Conservation (phyloP, 2,797 vertebrate species). For the Typhlichthys subterraneus region DNA sequence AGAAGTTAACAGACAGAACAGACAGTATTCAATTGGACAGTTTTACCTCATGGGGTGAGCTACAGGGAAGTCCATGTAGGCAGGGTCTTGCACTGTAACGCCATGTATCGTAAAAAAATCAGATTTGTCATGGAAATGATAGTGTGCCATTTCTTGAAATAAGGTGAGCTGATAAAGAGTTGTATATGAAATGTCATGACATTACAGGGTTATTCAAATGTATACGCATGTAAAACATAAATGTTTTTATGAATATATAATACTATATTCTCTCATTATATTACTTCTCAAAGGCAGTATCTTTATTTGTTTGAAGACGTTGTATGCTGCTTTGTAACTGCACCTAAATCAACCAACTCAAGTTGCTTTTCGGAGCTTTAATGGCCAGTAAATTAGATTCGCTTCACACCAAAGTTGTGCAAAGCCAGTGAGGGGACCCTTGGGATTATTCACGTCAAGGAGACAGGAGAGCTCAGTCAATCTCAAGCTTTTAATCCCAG, state of each 20-base stretch:
- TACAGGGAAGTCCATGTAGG: constrained; percentile 45
- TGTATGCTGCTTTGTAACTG: background rate
- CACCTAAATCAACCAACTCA: background rate
- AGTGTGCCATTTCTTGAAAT: background rate
- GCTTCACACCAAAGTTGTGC: constrained; percentile 45
- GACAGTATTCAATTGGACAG: constrained; percentile 56
- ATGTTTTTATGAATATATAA: too few species aligned
- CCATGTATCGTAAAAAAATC: background rate
- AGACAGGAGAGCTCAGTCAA: constrained; percentile 61
- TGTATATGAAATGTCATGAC: background rate
- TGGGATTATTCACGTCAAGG: constrained; percentile 55
- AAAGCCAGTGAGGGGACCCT: constrained; percentile 52
- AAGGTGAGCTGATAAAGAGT: too few species aligned
- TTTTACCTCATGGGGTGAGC: constrained; percentile 47
- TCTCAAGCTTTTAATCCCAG: constrained; percentile 69
- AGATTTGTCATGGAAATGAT: background rate
- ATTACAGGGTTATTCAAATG: too few species aligned
- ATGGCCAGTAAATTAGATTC: constrained; percentile 64
- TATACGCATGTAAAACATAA: too few species aligned
- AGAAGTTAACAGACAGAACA: constrained; percentile 69
- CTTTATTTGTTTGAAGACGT: background rate
- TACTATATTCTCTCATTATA: background rate
- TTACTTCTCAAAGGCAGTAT: background rate
- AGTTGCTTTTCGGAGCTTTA: constrained; percentile 28
- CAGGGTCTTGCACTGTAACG: background rate